These are phyloP conservation scores for Arctocebus calabarensis DNA, from an alignment of 2,797 vertebrate genomes.

Conservation along the genomic window DNA sequence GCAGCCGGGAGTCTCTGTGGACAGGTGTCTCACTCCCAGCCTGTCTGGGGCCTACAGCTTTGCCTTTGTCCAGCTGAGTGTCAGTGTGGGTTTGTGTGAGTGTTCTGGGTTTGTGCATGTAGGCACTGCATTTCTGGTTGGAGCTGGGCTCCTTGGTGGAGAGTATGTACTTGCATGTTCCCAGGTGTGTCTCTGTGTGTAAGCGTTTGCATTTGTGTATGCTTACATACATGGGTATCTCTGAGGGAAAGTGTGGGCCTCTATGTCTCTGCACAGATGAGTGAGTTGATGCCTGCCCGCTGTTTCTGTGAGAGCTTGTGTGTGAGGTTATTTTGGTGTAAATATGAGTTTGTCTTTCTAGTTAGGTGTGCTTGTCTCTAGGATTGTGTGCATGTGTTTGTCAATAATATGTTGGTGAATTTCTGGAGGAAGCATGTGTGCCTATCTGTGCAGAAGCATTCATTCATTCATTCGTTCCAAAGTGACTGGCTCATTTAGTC, in stretches of 20 bases:
- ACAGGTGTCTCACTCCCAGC: slow-evolving; percentile 4
- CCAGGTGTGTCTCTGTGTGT: not conserved
- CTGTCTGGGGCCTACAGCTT: not conserved
- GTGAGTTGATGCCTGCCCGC: not conserved
- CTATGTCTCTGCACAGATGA: not conserved
- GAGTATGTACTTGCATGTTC: not conserved
- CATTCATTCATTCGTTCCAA: not conserved
- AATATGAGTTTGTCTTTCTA: not conserved
- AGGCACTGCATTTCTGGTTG: not conserved
- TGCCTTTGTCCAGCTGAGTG: not conserved
- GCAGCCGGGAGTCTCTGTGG: slow-evolving; percentile 39
- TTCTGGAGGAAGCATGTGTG: not conserved
- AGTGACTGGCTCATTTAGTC: not conserved
- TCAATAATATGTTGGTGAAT: not conserved
- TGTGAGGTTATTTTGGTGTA: not conserved
- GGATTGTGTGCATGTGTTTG: not conserved
- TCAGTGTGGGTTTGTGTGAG: not conserved
- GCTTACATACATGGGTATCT: not conserved
- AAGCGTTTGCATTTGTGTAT: not conserved
- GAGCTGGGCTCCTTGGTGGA: not conserved
- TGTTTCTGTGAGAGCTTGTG: not conserved
- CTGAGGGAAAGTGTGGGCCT: not conserved
- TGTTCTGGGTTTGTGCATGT: not conserved
- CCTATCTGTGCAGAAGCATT: slow-evolving; percentile 27
- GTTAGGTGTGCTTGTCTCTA: not conserved